Base-by-base conservation (phyloP, 2,888 invertebrate species). In the Ornithoptera priamus region DNA sequence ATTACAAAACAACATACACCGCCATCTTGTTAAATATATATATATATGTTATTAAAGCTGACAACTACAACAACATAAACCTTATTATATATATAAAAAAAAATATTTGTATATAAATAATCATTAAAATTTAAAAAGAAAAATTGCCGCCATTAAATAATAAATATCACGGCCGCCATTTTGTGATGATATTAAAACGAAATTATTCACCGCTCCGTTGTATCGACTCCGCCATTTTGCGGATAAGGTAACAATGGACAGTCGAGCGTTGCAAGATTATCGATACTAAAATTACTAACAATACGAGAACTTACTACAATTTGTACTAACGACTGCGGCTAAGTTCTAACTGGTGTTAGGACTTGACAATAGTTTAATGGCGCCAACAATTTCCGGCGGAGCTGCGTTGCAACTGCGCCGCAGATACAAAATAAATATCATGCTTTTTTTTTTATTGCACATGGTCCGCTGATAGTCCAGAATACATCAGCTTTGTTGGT, bases 311-410 rank as follows among this genome's bases (percentile, higher is more conserved):
- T 62, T 30, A 57, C 62, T 46, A 62, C 67, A 68, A 68, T 46
- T 62, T 36, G 57, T 42, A 57, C 67, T 68, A 68, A 68, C 67
- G 30, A 68, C n/a, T 57, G 20, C 42, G 46, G 46, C 62, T 42
- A n/a, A 42, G 46, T 24, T 20, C 4, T 17, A 22, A 62, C 22
- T 61, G 68, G 66, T 62, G 20, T 24, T 42, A n/a, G 57, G 62
- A 68, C 39, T 62, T 64, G 12, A 64, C 64, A 63, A 67, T 65
- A 64, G 60, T 69, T 69, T 65, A 62, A 65, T 65, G 65, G 61
- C 46, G 20, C n/a, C 60, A 42, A 61, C 61, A 62, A 62, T 62
- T 68, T 46, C 46, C 24, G 24, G n/a, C 67, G 15, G 62, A 62
- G 62, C 39, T 57, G 62, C 46, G 30, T n/a, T 62, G 1, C 63